Evolutionary conservation across 2,797 vertebrate genomes (phyloP), one percentile per base, ranked within the genome.

Genomic region (Cossypha heuglini): DNA sequence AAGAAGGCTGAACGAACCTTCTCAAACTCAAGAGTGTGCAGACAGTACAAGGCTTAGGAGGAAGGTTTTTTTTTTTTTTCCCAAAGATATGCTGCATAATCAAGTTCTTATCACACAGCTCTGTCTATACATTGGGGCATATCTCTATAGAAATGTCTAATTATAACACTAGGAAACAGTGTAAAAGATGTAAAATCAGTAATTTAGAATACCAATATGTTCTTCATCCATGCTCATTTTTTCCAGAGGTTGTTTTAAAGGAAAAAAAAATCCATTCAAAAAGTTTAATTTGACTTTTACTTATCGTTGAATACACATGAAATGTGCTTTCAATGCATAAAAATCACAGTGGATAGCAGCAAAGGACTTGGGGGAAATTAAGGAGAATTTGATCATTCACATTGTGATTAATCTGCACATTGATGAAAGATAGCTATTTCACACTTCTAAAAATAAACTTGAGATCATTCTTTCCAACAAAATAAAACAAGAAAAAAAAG

Each of bases 321-420:
- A 97, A 98, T 98, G 98, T 98, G 98, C 97, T 98, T 98, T 97
- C 94, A 98, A 98, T 98, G 97, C 98, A 98, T 98, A 98, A 98
- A 98, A 98, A 98, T 98, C 98, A 98, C 98, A 98, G 98, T 98
- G 98, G 98, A 98, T 98, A 98, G 98, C 98, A 98, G 98, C 98
- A 98, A 98, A 98, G 97, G 97, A 98, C 90, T 93, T 95, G 93
- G 96, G 95, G 92, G 79, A 92, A 90, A 97, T 81, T 93, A 96
- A 93, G 96, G 96, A 97, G 68, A 97, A 97, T 97, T 95, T 97
- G 92, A 97, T 96, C 89, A 96, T 97, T 98, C 98, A 98, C 98
- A 98, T 98, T 98, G 98, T 96, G 98, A 98, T 98, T 97, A 97
- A 97, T 98, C 95, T 97, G 97, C 97, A 98, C 97, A 97, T 73